Base-by-base conservation (phyloP, 2,888 invertebrate genomes). In the Drosophila picticornis region DNA sequence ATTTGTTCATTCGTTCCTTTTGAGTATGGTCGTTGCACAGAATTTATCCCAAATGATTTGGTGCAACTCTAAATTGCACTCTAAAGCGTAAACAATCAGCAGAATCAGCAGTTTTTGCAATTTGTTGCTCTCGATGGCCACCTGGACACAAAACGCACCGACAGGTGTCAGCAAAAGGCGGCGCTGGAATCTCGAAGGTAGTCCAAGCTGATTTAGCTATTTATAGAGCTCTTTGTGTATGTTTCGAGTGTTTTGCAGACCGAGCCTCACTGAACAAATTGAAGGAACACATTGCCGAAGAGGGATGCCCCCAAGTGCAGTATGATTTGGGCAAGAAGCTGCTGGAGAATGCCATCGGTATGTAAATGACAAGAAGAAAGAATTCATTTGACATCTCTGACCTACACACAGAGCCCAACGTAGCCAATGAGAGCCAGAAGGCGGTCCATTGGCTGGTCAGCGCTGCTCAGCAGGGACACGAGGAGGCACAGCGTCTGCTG, bases 391-490 rank as follows among this genome's bases (percentile, higher is more conserved):
- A 36, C 13, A 38, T 13, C 16, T 25, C 16, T 46, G 27, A 46
- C 25, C 16, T 4, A 25, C 16, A 46, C 25, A 31, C 50, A 93
- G 93, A 92, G 52, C 82, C 90, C 53, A 91, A 90, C 70, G 80
- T 91, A 61, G 77, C 88, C 27, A 76, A 91, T 19, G 83, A 91
- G 7, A 96, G 96, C 74, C 95, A 96, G 80, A 95, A 97, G 79
- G 98, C 98, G 0, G 95, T 98, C 58, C 96, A 97, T 89, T 98
- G 98, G 98, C 93, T 98, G 56, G 96, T 98, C n/a, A 96, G 97
- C 93, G 98, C 98, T 3, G 98, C 98, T 0, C 97, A 97, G 89
- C 98, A 98, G 93, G 98, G 98, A 0, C 97, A 98, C 87, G 95
- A 96, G 51, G 97, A 98, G 92, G 98, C 98, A 0, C 96, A 97